These are phyloP conservation scores for Saccostrea glomerata DNA, from an alignment of 1,140 invertebrate species.

Conservation along the genomic window DNA sequence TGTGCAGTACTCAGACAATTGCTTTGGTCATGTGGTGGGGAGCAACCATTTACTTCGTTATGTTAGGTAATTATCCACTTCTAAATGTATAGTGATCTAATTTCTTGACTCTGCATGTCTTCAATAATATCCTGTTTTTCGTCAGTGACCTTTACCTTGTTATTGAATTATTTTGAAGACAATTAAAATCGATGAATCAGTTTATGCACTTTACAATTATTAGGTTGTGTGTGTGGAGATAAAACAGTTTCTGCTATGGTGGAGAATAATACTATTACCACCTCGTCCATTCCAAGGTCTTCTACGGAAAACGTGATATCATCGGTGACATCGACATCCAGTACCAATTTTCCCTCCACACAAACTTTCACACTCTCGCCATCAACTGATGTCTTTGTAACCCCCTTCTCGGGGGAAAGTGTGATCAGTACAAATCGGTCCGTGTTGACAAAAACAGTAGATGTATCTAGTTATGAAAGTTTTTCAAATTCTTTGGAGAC, in stretches of 20 bases:
- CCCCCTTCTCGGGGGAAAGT: background rate
- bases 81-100: background rate
- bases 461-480: background rate
- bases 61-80: constrained; percentile 15
- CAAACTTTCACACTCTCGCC: background rate
- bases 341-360: background rate
- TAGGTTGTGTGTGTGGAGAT: background rate
- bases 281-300: background rate
- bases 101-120: background rate
- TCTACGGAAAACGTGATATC: background rate
- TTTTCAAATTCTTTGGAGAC: background rate
- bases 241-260: background rate
- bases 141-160: background rate
- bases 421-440: background rate
- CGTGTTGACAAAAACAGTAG: background rate
- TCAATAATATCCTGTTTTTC: background rate
- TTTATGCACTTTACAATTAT: background rate
- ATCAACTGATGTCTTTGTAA: background rate
- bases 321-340: background rate
- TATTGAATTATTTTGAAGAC: background rate
- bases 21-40: constrained; percentile 17
- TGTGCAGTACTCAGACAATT: background rate
- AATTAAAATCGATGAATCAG: constrained; percentile 6
- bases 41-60: background rate
- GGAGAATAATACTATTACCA: background rate